Conservation (phyloP, 1,140 invertebrate genomes). For the Aplysia californica region DNA sequence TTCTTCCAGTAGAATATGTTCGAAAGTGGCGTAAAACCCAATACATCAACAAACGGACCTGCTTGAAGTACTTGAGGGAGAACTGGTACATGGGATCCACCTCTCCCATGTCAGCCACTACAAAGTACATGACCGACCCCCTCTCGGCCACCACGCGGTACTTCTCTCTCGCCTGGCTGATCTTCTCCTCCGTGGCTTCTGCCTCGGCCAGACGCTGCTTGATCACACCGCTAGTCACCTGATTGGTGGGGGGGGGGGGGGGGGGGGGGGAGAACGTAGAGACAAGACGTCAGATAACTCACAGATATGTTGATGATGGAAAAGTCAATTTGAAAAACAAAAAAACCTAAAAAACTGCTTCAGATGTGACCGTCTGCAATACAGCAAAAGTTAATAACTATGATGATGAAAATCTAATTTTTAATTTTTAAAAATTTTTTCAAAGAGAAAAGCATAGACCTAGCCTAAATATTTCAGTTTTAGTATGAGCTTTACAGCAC, state of each 20-base stretch:
- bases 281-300: no score
- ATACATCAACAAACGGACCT: conserved; percentile 36
- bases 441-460: no score
- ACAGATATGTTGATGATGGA: no score
- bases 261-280: neutral
- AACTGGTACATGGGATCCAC: conserved; percentile 72
- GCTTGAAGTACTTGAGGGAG: conserved; percentile 87
- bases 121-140: conserved; percentile 69
- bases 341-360: no score
- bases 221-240: conserved; percentile 72
- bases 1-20: no score
- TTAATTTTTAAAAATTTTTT: no score
- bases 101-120: conserved; percentile 68
- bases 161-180: conserved; percentile 63
- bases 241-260: neutral
- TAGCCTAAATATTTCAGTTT: no score
- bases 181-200: conserved; percentile 77
- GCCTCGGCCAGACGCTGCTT: conserved; percentile 82
- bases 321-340: neutral
- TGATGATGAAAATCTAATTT: no score
- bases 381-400: no score
- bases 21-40: no score
- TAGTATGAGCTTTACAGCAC: no score
- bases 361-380: no score
- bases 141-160: conserved; percentile 65